Evolutionary conservation across 2,797 vertebrate genomes (phyloP).

Genomic region (Selene dorsalis): DNA sequence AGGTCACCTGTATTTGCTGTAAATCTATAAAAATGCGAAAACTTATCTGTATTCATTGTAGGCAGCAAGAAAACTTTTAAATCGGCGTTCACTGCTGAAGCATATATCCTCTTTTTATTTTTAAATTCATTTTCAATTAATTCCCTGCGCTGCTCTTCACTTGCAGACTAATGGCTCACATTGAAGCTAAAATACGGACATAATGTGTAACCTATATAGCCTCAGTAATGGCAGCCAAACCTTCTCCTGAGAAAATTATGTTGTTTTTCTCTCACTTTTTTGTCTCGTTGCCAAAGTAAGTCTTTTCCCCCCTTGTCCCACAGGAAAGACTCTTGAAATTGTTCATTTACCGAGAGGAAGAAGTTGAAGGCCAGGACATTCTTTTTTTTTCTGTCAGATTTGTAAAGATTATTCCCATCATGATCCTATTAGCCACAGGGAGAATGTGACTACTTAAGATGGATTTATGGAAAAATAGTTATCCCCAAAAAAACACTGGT

Average conservation of each 20-base stretch:
- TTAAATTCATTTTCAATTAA: background rate
- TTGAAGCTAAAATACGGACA: conserved; percentile 35
- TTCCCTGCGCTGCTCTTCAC: background rate
- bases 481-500: conserved; percentile 76
- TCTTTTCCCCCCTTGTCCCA: conserved; percentile 70
- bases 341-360: conserved; percentile 87
- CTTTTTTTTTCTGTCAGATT: conserved; percentile 86
- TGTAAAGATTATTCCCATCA: conserved; percentile 87
- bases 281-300: conserved; percentile 73
- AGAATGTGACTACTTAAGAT: conserved; percentile 88
- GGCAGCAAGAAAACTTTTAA: conserved; percentile 1
- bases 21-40: conserved; percentile 19
- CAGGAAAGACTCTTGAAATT: conserved; percentile 87
- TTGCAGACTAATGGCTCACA: background rate
- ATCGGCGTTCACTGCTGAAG: background rate
- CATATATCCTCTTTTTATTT: background rate
- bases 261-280: conserved; percentile 75
- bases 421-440: conserved; percentile 87
- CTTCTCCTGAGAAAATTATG: conserved; percentile 76
- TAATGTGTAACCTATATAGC: conserved; percentile 18
- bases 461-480: conserved; percentile 87
- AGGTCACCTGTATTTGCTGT: conserved; percentile 40
- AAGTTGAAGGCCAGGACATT: conserved; percentile 87
- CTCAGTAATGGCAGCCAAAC: conserved; percentile 50
- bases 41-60: conserved; percentile 21